These are phyloP conservation scores for Exocentrus adspersus DNA, from an alignment of 2,888 invertebrate genomes.

Conservation along the genomic window DNA sequence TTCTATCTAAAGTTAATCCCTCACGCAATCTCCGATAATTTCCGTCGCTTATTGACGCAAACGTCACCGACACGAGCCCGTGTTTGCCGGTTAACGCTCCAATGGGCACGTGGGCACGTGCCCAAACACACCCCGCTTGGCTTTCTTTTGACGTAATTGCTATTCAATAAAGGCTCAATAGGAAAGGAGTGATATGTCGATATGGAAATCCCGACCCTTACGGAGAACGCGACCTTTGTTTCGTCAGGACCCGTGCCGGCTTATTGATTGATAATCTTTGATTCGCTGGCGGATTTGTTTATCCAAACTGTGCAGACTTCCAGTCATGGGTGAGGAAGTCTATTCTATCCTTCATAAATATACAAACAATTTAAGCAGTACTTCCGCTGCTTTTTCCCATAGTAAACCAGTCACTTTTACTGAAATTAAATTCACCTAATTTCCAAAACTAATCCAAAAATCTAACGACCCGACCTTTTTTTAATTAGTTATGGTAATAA, in stretches of 20 bases:
- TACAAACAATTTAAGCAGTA: too few species aligned
- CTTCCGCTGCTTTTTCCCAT: too few species aligned
- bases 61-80: constrained; percentile 48
- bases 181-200: constrained; percentile 45
- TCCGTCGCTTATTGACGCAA: constrained; percentile 48
- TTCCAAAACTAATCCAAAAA: too few species aligned
- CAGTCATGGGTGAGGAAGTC: too few species aligned
- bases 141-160: constrained; percentile 46
- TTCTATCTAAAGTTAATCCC: too few species aligned
- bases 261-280: constrained; percentile 23
- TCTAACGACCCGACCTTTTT: too few species aligned
- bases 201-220: constrained; percentile 34
- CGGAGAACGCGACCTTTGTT: constrained; percentile 9
- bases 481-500: too few species aligned
- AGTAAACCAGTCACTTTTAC: too few species aligned
- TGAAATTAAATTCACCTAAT: too few species aligned
- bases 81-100: constrained; percentile 53
- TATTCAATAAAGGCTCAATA: constrained; percentile 42
- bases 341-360: too few species aligned
- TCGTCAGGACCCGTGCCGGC: neutral
- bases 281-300: neutral
- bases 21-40: constrained; percentile 4
- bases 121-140: constrained; percentile 35
- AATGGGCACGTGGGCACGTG: constrained; percentile 47
- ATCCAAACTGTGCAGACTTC: too few species aligned